Conservation (phyloP, 2,888 invertebrate species). For the Hemistola chrysoprasaria region DNA sequence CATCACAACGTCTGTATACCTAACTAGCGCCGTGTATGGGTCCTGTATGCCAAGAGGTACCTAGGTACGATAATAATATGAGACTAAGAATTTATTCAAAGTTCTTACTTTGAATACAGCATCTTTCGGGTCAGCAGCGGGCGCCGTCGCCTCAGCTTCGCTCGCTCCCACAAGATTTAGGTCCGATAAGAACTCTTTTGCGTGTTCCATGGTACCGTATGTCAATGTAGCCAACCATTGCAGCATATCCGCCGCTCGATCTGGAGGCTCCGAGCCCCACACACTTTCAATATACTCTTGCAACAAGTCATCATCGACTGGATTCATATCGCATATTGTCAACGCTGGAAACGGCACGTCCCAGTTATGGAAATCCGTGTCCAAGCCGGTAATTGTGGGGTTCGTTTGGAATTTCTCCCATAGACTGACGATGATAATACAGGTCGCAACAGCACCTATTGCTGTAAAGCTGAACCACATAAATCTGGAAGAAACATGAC, state of each 20-base stretch:
- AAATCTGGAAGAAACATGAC: constrained; percentile 83
- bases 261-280: constrained; percentile 59
- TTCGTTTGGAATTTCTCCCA: constrained; percentile 93
- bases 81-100: too few relatives aligned
- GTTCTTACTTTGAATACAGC: constrained; percentile 59
- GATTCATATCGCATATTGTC: constrained; percentile 83
- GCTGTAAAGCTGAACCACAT: constrained; percentile 91
- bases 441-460: constrained; percentile 86
- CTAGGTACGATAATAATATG: too few relatives aligned
- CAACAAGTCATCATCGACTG: constrained; percentile 75
- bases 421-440: constrained; percentile 88
- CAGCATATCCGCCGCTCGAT: constrained; percentile 59
- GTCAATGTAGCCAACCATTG: constrained; percentile 71
- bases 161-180: constrained; percentile 43
- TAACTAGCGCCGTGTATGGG: too few relatives aligned
- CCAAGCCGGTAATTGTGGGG: constrained; percentile 90
- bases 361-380: constrained; percentile 91
- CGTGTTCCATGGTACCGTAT: constrained; percentile 59
- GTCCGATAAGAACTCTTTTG: constrained; percentile 48
- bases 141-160: constrained; percentile 35
- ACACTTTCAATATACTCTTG: constrained; percentile 65
- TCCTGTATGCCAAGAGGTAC: too few relatives aligned
- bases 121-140: constrained; percentile 53
- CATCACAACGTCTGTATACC: too few relatives aligned
- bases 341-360: constrained; percentile 89